These are phyloP conservation scores for Arctia plantaginis DNA, from an alignment of 2,888 invertebrate species.

Conservation along the genomic window DNA sequence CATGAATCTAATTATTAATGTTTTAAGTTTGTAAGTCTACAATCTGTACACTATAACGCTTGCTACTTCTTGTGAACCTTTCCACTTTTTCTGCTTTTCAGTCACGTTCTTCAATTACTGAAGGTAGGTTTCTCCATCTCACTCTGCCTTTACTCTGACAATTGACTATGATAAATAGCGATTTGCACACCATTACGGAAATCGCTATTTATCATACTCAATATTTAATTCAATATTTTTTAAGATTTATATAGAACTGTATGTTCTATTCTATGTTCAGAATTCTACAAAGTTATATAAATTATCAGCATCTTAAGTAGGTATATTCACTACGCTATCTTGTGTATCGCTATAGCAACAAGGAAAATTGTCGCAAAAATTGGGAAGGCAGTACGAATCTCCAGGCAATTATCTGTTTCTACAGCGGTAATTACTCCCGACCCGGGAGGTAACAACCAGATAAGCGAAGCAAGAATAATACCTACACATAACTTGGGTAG, in stretches of 20 bases:
- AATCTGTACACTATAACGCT: no score
- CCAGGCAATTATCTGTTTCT: conserved; percentile 71
- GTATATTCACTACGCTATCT: neutral
- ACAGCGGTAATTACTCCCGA: conserved; percentile 68
- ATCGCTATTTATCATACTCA: no score
- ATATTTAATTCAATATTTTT: neutral
- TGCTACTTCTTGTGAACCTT: no score
- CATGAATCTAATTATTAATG: neutral
- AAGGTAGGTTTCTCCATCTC: no score
- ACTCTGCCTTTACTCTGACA: no score
- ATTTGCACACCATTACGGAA: no score
- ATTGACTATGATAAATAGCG: no score
- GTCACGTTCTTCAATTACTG: neutral
- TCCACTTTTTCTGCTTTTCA: no score
- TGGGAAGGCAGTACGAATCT: conserved; percentile 58
- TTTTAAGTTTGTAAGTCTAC: no score
- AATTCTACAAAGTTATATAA: neutral
- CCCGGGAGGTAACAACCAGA: conserved; percentile 59
- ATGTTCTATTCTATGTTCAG: neutral
- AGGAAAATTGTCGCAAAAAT: conserved; percentile 60
- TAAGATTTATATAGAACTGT: no score
- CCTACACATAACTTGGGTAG: conserved; percentile 26
- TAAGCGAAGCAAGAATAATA: conserved; percentile 57
- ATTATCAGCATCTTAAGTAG: neutral
- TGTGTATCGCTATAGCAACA: conserved; percentile 21